phyloP scores from a whole-genome alignment of 2,797 vertebrate genomes.

The Morelia viridis region DNA sequence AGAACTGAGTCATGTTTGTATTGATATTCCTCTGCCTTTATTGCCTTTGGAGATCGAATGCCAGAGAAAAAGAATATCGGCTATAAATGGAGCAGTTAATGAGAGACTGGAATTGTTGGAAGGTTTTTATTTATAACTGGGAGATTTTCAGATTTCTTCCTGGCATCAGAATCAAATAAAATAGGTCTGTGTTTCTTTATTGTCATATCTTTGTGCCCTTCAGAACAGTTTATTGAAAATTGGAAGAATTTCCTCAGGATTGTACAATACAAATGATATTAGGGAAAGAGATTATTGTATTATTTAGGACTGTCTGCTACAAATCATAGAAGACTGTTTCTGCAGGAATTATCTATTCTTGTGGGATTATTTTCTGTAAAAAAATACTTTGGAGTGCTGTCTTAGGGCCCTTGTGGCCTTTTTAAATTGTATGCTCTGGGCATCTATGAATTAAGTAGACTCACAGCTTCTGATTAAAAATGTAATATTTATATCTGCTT shows the following conservation, averaged over 20 bases:
- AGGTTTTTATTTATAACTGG: not conserved
- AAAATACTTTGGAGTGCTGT: not conserved
- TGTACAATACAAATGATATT: not conserved
- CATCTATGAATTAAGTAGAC: not conserved
- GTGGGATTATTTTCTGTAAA: not conserved
- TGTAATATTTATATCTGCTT: not conserved
- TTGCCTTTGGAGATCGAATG: not conserved
- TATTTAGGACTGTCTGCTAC: not conserved
- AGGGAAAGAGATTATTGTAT: not conserved
- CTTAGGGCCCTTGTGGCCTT: not conserved
- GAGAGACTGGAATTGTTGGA: not conserved
- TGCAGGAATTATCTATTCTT: not conserved
- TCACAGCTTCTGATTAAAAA: not conserved
- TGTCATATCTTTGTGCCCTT: not conserved
- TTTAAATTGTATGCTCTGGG: not conserved
- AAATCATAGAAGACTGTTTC: not conserved
- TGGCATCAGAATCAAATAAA: not conserved
- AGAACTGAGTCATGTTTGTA: not conserved
- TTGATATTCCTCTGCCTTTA: not conserved
- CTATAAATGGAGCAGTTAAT: not conserved
- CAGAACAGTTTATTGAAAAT: not conserved
- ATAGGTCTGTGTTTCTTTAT: not conserved
- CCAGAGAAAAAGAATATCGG: not conserved
- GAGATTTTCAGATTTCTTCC: not conserved
- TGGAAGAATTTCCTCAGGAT: not conserved